Base-by-base conservation (phyloP, 2,797 vertebrate genomes). In the Rhabdophis nuchalis region DNA sequence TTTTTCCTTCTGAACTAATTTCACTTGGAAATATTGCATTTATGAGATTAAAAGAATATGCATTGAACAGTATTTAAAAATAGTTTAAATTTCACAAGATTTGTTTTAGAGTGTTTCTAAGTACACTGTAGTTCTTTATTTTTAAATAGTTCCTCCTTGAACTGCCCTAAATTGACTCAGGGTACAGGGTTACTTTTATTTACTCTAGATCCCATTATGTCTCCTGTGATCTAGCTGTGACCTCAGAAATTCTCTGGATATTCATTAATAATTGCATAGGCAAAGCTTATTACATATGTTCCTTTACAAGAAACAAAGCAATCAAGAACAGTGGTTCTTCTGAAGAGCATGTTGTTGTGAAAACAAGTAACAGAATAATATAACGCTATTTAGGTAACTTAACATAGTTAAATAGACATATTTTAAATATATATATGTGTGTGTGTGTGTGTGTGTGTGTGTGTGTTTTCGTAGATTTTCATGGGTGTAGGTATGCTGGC, bases 231-330 rank as follows among this genome's bases (percentile, higher is more conserved):
- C n/a, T 88, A 29, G 64, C 88, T 29, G 46, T 58, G 57, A 32
- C 46, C 87, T 89, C 54, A 89, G 16, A 89, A 86, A 85, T 82
- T 46, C 68, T 52, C 29, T 61, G 16, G 23, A 54, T 90, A 54
- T 12, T 27, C 16, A 86, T 50, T 93, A 87, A 92, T 92, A 56
- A 1, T n/a, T 85, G 60, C 60, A 27, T 60, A 92, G 87, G 58
- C 56, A 60, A 92, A 87, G 41, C 53, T 87, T 82, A 82, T 87
- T 90, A 68, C 64, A 87, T 82, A 25, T 82, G 92, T 87, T 90
- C 82, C 92, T 90, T 29, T 32, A 72, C 32, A 72, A 7, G 58
- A 87, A 82, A 57, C 54, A 87, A 90, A 60, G 23, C 77, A 60
- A 82, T 54, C 54, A 82, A 82, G 72, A 82, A 27, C 32, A 92